Evolutionary conservation across 2,888 invertebrate species (phyloP).

Genomic region (Bellardia bayeri): DNA sequence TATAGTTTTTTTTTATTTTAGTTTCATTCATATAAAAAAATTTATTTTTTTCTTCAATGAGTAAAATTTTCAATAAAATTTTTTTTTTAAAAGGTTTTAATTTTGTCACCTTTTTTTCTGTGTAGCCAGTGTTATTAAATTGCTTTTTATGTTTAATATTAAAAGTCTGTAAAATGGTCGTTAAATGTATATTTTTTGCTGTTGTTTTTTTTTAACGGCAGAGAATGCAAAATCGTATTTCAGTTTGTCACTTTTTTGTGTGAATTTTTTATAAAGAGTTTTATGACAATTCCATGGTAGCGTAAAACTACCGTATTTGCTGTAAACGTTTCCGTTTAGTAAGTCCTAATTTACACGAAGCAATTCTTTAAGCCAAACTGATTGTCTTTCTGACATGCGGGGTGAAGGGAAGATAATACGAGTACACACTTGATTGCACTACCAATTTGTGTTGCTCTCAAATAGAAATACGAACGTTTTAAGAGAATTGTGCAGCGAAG

Average conservation of each 20-base stretch:
- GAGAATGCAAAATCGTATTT: constrained; percentile 51
- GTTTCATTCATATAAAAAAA: constrained; percentile 45
- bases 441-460: no score
- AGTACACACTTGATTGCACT: no score
- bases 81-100: constrained; percentile 51
- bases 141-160: background rate
- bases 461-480: no score
- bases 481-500: no score
- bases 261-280: constrained; percentile 17
- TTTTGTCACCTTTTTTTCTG: constrained; percentile 60
- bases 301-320: constrained; percentile 41
- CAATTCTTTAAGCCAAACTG: no score
- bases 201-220: background rate
- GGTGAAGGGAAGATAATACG: no score
- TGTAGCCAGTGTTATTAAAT: background rate
- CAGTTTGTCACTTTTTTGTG: background rate
- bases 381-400: no score
- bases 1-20: background rate
- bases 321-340: constrained; percentile 36
- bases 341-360: no score
- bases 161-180: constrained; percentile 32
- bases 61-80: constrained; percentile 2
- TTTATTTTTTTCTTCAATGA: background rate
- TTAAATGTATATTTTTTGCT: constrained; percentile 16
- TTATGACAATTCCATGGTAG: constrained; percentile 44